Evolutionary conservation across 1,140 invertebrate genomes (phyloP), one percentile per base, ranked within the genome.

Genomic region (Leucophenga varia): DNA sequence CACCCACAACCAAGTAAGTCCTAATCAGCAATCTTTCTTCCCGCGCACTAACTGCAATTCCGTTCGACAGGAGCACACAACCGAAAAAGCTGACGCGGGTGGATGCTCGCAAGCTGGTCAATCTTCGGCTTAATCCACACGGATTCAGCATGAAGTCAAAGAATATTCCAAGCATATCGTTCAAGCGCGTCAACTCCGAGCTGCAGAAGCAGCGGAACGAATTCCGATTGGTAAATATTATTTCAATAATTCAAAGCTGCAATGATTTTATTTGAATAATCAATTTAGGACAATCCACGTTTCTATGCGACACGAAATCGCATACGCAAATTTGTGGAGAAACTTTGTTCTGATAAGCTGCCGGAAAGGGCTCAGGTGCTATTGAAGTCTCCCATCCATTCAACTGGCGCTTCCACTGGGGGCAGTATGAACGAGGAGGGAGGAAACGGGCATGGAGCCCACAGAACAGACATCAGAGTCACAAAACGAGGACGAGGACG

Each of bases 281-380:
- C 0, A 9, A 6, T 22, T 39, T 18, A 73, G 70, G 48, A 56
- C 39, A 47, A 61, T 49, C 69, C 65, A 16, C 41, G 64, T 22
- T 72, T 73, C 38, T 60, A 70, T 55, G 58, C 55, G 6, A 73
- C 65, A 4, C 63, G 70, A 13, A 73, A 72, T 52, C 64, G 60
- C 32, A 67, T 73, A 30, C 67, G 59, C 1, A 72, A 68, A 40
- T 63, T 73, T 32, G 70, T 73, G n/a, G 70, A 72, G 0, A 70
- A 68, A 12, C 51, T 73, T 0, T 70, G 70, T 38, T 65, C 65
- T 1, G 35, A 49, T 30, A 68, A 70, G 47, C 32, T 70, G 10
- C 55, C 70, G 0, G 38, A 45, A 14, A 46, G 43, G 1, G 57
- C 58, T 2, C 45, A 72, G 39, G 31, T 37, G 7, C 17, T 70